These are phyloP conservation scores for Chironomus riparius DNA, from an alignment of 2,888 invertebrate species.

Conservation along the genomic window DNA sequence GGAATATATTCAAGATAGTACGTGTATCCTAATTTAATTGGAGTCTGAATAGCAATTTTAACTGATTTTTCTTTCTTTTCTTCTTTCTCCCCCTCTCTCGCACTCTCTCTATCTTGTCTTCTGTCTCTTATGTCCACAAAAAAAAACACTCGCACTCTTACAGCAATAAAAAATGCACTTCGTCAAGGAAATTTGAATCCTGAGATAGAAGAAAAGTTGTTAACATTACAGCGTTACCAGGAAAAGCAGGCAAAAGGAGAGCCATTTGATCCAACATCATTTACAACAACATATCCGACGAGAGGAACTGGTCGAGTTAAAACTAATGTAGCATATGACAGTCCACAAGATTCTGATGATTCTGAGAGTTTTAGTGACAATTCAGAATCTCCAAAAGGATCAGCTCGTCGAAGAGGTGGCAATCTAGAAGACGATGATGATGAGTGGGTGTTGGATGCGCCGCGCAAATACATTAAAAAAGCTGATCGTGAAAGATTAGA, in stretches of 20 bases:
- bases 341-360: constrained; percentile 28
- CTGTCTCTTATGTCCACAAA: too few relatives aligned
- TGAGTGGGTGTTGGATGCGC: constrained; percentile 45
- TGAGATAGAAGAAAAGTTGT: constrained; percentile 83
- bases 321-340: constrained; percentile 33
- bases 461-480: constrained; percentile 31
- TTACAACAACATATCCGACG: constrained; percentile 31
- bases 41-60: constrained; percentile 20
- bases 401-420: background rate
- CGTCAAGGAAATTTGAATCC: constrained; percentile 86
- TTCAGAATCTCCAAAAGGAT: background rate
- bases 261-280: constrained; percentile 30
- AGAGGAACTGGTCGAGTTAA: constrained; percentile 36
- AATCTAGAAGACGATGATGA: constrained; percentile 37
- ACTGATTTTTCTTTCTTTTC: background rate
- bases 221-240: constrained; percentile 78
- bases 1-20: constrained; percentile 90
- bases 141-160: constrained; percentile 31
- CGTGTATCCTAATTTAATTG: constrained; percentile 40
- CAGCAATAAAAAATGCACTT: constrained; percentile 86
- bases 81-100: background rate
- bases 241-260: constrained; percentile 66
- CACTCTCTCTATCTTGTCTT: background rate
- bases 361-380: background rate
- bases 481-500: constrained; percentile 20